Base-by-base conservation (phyloP, 37 sponge, comb jelly and placozoan genomes). In the Theonella swinhoei region DNA sequence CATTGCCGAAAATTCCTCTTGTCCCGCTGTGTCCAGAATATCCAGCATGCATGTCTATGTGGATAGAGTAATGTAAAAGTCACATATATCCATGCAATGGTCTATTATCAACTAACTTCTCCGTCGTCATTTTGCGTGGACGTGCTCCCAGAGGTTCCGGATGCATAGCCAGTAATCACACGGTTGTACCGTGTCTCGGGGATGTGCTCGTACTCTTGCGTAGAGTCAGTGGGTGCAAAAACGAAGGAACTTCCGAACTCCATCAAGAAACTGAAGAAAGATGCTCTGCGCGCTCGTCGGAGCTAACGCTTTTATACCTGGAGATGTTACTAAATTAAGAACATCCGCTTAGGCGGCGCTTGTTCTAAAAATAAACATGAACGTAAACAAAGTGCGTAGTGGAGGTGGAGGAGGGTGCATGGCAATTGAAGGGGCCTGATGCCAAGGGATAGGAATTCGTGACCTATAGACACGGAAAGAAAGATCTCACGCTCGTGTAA, bases 21-120 rank as follows among this genome's bases (percentile, higher is more conserved):
- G 99, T 20, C 99, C 99, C 3, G 99, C 99, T 68, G 99, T 96
- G 68, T 99, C 99, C 66, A 99, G 80, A 29, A 99, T 99, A 59
- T 99, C 98, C 83, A 97, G 87, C 68, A 97, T 54, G 70, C 96
- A 96, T 32, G 91, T 90, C 91, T 94, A 63, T 34, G 89, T 26
- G 19, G 61, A 79, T 17, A 65, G 9, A 31, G 31, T 30, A 22
- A 26, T 23, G 60, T 9, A 42, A 64, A 63, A 24, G 34, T 22
- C 7, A 58, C 41, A 70, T 68, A 31, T 60, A 5, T 25, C 34
- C 17, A 59, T 4, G 28, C 33, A 37, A 39, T 47, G 58, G 28
- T 9, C 35, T 32, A 3, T 64, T 78, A 68, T 42, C 33, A 5
- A 36, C 83, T 47, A 62, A 91, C 95, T 86, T 94, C 89, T 39